Evolutionary conservation across 2,888 invertebrate genomes (phyloP).

Genomic region (Coleophora deauratella): DNA sequence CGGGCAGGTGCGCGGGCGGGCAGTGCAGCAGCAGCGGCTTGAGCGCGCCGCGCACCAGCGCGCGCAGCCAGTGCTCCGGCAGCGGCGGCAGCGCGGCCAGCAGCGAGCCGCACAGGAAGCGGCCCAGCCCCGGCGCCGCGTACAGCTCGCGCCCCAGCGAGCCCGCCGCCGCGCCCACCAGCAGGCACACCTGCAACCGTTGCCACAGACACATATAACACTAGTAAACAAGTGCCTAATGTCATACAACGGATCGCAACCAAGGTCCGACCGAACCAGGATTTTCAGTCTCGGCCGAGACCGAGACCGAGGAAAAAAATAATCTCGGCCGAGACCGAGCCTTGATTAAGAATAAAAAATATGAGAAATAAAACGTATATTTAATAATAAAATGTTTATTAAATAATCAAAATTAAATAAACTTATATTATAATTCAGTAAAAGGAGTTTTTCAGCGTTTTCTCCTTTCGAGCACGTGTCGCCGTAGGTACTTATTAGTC

Average conservation of each 20-base stretch:
- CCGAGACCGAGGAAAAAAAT: too few relatives aligned
- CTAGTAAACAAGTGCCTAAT: too few relatives aligned
- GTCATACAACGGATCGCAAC: too few relatives aligned
- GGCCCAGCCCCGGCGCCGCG: slow-evolving; percentile 82
- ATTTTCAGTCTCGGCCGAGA: too few relatives aligned
- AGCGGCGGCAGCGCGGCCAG: slow-evolving; percentile 80
- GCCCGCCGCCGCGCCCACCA: slow-evolving; percentile 78
- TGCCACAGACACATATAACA: neutral
- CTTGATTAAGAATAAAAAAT: too few relatives aligned
- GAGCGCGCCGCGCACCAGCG: slow-evolving; percentile 87
- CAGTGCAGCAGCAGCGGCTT: slow-evolving; percentile 91
- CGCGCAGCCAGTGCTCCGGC: slow-evolving; percentile 89
- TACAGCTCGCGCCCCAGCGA: slow-evolving; percentile 92
- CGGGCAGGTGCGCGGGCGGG: slow-evolving; percentile 84
- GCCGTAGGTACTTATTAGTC: too few relatives aligned
- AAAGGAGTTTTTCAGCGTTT: too few relatives aligned
- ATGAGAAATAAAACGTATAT: neutral
- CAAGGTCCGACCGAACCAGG: neutral
- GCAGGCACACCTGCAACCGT: slow-evolving; percentile 68
- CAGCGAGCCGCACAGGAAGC: slow-evolving; percentile 81
- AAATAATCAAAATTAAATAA: too few relatives aligned
- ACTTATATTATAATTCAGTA: too few relatives aligned
- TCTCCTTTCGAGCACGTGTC: too few relatives aligned
- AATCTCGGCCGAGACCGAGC: too few relatives aligned
- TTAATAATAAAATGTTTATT: neutral